Evolutionary conservation across 2,888 invertebrate genomes (phyloP), one percentile per base, ranked within the genome.

Genomic region (Horisme vitalbata): DNA sequence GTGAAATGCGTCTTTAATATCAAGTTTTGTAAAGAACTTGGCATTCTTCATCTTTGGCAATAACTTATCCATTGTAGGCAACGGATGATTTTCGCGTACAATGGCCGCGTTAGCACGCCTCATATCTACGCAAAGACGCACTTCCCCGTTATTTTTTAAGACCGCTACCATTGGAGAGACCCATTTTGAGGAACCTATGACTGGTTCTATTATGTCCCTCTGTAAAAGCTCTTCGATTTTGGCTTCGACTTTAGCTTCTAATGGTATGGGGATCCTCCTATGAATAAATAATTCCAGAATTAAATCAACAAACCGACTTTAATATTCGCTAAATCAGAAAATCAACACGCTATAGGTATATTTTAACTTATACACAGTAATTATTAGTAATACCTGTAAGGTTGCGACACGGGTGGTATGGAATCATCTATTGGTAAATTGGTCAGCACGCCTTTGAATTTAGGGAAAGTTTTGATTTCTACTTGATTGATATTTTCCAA

Each of bases 101-200:
- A 65, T 66, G 0, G 64, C 63, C 2, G 1, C 1, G 37, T 68
- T 66, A 0, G 64, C 65, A 15, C 73, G 71, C 61, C 54, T 11
- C 65, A 63, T 65, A 21, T 66, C 65, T 0, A 66, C 44, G 35
- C 66, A 69, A 0, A 66, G 1, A 0, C 65, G 46, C 1, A 68
- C 1, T 0, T 63, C 63, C 0, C 57, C 61, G 20, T 56, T 41
- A 0, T 41, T 49, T 34, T 67, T 67, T 0, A 66, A 14, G 7
- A 63, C 33, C 0, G 61, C 61, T 0, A 64, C 63, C 8, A 63
- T 20, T 0, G 65, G 62, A 0, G 61, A 63, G 0, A 63, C 32
- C 63, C 64, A 65, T 8, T 18, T 8, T 0, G 61, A 57, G 1
- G 62, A 53, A 0, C 32, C 51, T 7, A 51, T 11, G 0, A 61